Base-by-base conservation (phyloP, 2,888 invertebrate species). In the Omphaloscelis lunosa region DNA sequence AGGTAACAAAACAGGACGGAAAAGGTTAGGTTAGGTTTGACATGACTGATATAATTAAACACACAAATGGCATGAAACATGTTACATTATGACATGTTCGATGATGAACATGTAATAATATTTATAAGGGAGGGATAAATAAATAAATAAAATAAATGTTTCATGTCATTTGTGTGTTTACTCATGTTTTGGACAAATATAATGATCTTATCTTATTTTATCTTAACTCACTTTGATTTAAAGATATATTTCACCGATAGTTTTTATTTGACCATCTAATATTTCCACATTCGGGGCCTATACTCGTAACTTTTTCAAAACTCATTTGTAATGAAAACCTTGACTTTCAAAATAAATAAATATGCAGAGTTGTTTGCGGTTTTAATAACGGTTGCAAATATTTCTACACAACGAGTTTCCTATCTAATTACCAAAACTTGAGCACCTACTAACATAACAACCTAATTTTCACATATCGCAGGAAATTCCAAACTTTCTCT, bases 401-500 rank as follows among this genome's bases (percentile, higher is more conserved):
- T 62, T 48, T 56, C 27, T 9, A 34, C 27, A 11, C 17, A n/a
- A 53, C 34, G 23, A 7, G 20, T 62, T 39, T 53, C 56, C 48
- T 12, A 56, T 29, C 7, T 66, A 51, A 67, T 79, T 62, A 76
- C 41, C 17, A 67, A 75, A 61, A 75, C 39, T 67, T 48, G 34
- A 29, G n/a, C 77, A 79, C 3, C 34, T 41, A 20, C 67, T 58
- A 48, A 58, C 67, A 29, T 15, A 56, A 34, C 63, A 20, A 69
- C 29, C 39, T 17, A 53, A 78, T 81, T 70, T 65, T 48, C 63
- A 20, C 53, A 72, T 72, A 69, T 68, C 48, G 69, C 41, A 27
- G 51, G 53, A 70, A 51, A 80, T 80, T 69, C 29, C 51, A 45
- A 70, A 66, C 41, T 68, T 63, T 34, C 53, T 59, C 70, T 51